Evolutionary conservation across 2,113 vertebrate genomes (phyloP), one percentile per base, ranked within the genome.

Genomic region (Lophius piscatorius): DNA sequence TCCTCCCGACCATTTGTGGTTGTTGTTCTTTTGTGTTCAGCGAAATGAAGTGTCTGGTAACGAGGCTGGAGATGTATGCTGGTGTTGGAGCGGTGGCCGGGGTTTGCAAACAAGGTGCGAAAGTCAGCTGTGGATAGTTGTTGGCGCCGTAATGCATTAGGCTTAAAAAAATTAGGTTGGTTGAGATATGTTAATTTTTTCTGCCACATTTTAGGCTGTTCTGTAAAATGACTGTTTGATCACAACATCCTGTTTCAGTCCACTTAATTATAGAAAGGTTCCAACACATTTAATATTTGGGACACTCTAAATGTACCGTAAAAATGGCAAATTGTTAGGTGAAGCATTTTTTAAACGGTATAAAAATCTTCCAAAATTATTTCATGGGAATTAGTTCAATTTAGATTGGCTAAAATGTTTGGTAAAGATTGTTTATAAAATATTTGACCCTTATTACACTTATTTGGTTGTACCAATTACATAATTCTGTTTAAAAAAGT

Each of bases 131-230:
- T 4, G 10, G 50, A 21, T 10, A 29, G 29, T 11, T 23, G 47
- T 67, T 63, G 40, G 33, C 33, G 41, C 38, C 36, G 60, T 82
- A 75, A 76, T 67, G 41, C 82, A 71, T 40, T 48, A 63, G 52
- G 63, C 33, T 80, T 68, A 54, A 57, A 54, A 28, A 63, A 83
- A 24, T 70, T 33, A 48, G 39, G 35, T 29, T 58, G 46, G 11
- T 39, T 64, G 14, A 5, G 18, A 20, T 24, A 41, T 63, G 20
- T 41, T 61, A 63, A 7, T 18, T 64, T 51, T 20, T 40, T 18
- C 17, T 13, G 23, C 29, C 9, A 4, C 9, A 18, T 9, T 14
- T 33, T 65, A 22, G 22, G 34, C 24, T 3, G 31, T 17, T 2
- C 11, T 24, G 31, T 51, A 52, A 24, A 62, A 26, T 40, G 3